Conservation (phyloP, 2,888 invertebrate genomes). For the Pristionchus mayeri region DNA sequence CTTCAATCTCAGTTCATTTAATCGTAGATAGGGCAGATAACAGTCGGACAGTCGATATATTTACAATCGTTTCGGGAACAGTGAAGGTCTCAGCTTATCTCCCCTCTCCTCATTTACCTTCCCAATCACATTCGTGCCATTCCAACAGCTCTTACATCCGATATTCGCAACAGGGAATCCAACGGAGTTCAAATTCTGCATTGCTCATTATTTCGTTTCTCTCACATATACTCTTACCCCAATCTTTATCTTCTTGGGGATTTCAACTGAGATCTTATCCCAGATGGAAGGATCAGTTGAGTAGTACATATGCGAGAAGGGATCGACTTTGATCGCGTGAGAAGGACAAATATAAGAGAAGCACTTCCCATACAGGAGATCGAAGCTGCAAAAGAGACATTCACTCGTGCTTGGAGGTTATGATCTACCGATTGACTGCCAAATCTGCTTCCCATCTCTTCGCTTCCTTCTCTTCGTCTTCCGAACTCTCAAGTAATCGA, state of each 20-base stretch:
- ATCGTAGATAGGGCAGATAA: constrained; percentile 26
- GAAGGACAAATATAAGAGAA: not conserved
- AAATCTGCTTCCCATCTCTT: not conserved
- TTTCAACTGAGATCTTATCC: not conserved
- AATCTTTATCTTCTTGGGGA: not conserved
- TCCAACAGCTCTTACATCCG: not conserved
- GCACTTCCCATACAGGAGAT: constrained; percentile 18
- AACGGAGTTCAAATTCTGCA: not conserved
- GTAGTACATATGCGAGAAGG: not conserved
- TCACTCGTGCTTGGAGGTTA: not conserved
- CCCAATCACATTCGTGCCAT: constrained; percentile 1
- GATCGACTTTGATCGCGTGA: not conserved
- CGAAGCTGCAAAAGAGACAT: not conserved
- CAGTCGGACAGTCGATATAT: not conserved
- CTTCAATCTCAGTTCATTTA: not conserved
- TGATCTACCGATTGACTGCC: not conserved
- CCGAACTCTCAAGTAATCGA: not conserved
- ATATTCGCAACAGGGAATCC: not conserved
- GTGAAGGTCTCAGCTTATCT: not conserved
- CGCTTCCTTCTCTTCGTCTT: not conserved
- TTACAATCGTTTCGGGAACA: not conserved
- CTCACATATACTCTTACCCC: not conserved
- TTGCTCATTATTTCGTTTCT: not conserved
- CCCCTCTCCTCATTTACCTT: not conserved
- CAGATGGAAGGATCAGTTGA: not conserved